These are phyloP conservation scores for Xanthorhoe designata DNA, from an alignment of 2,888 invertebrate genomes.

Conservation along the genomic window DNA sequence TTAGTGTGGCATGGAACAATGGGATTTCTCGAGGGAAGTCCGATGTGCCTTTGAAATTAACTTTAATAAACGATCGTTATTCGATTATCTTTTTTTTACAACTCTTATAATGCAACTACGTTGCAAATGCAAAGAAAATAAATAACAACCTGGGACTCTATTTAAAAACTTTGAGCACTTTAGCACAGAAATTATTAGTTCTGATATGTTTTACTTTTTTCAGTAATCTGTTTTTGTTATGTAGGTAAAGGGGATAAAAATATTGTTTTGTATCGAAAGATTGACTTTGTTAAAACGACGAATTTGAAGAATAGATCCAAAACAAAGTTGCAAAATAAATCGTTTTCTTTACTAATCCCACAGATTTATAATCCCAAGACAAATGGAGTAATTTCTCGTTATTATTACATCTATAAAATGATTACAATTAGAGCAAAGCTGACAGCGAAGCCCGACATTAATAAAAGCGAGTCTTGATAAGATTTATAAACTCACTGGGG, in stretches of 20 bases:
- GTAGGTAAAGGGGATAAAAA: no score
- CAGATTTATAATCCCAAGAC: no score
- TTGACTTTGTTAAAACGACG: no score
- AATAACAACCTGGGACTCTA: no score
- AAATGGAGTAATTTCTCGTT: conserved; percentile 1
- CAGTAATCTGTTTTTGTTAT: no score
- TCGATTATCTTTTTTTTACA: neutral
- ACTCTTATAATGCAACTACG: no score
- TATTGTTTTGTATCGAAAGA: no score
- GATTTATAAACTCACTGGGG: conserved; percentile 27
- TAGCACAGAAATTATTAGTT: no score
- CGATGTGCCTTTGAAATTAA: conserved; percentile 63
- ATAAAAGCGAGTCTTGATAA: conserved; percentile 21
- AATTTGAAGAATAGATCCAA: neutral
- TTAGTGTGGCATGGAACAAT: conserved; percentile 58
- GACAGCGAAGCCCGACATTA: conserved; percentile 14
- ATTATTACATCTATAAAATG: conserved; percentile 3
- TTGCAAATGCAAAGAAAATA: no score
- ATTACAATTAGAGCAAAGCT: conserved; percentile 7
- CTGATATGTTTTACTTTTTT: no score
- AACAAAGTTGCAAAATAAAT: neutral
- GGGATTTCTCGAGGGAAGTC: conserved; percentile 53
- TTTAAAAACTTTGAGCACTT: no score
- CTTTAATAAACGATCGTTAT: conserved; percentile 57
- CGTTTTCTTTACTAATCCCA: neutral